phyloP scores from a whole-genome alignment of 2,888 invertebrate genomes.

The Tortricodes alternella region DNA sequence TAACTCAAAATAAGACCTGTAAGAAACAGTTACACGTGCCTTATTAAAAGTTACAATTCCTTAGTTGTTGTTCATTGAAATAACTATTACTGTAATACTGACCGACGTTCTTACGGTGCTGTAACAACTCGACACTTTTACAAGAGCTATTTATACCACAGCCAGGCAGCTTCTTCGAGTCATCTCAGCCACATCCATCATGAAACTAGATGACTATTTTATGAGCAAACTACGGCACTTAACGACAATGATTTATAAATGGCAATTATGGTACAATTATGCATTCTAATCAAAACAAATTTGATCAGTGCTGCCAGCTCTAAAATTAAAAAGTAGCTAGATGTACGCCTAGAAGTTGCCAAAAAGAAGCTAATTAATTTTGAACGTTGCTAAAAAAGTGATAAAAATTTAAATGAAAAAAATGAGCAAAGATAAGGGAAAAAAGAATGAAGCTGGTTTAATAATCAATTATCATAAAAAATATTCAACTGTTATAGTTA shows the following conservation, averaged over 20 bases:
- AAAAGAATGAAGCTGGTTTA: too few species aligned
- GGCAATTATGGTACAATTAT: constrained; percentile 89
- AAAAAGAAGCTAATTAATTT: too few species aligned
- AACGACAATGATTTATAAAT: constrained; percentile 97
- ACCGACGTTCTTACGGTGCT: constrained; percentile 94
- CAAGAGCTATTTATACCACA: constrained; percentile 84
- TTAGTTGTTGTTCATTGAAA: constrained; percentile 10
- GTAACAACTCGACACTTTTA: constrained; percentile 90
- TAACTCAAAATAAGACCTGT: constrained; percentile 86
- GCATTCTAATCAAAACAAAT: constrained; percentile 81
- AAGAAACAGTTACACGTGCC: constrained; percentile 10
- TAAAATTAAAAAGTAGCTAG: too few species aligned
- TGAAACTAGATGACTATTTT: constrained; percentile 94
- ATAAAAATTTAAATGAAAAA: too few species aligned
- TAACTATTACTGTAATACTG: constrained; percentile 84
- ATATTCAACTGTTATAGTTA: too few species aligned
- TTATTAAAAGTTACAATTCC: too few species aligned
- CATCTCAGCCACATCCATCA: constrained; percentile 94
- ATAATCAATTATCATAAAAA: too few species aligned
- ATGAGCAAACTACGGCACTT: constrained; percentile 97
- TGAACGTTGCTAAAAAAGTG: too few species aligned
- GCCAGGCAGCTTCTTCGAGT: constrained; percentile 90
- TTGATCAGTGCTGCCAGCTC: too few species aligned
- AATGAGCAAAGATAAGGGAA: too few species aligned
- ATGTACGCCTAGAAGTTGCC: too few species aligned